These are phyloP conservation scores for Brachionichthys hirsutus DNA, from an alignment of 2,113 vertebrate genomes.

Conservation along the genomic window DNA sequence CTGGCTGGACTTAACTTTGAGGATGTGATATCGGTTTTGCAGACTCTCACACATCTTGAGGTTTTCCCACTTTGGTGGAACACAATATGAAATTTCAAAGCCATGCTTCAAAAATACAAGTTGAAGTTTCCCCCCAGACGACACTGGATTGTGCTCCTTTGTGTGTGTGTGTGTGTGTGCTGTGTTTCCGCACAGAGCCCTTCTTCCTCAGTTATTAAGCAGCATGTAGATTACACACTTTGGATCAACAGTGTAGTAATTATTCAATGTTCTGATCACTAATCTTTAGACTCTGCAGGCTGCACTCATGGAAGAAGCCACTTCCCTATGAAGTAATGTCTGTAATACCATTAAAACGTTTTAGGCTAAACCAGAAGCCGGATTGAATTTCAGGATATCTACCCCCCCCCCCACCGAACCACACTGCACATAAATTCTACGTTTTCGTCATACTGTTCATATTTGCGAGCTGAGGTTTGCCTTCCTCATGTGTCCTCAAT, in stretches of 20 bases:
- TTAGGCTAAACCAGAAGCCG: slow-evolving; percentile 44
- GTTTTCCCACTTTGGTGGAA: slow-evolving; percentile 49
- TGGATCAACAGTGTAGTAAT: slow-evolving; percentile 19
- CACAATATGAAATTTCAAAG: slow-evolving; percentile 60
- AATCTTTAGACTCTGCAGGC: slow-evolving; percentile 43
- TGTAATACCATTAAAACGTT: slow-evolving; percentile 63
- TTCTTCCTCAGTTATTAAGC: slow-evolving; percentile 10
- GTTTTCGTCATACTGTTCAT: slow-evolving; percentile 53
- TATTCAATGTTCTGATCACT: slow-evolving; percentile 54
- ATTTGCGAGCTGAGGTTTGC: slow-evolving; percentile 47
- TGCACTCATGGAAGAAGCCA: slow-evolving; percentile 38
- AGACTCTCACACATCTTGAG: slow-evolving; percentile 52
- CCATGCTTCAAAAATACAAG: slow-evolving; percentile 52
- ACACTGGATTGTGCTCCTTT: neutral
- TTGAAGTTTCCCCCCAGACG: slow-evolving; percentile 32
- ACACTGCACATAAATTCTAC: slow-evolving; percentile 45
- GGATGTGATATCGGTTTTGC: slow-evolving; percentile 46
- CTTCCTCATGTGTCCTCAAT: slow-evolving; percentile 45
- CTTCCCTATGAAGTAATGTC: slow-evolving; percentile 66
- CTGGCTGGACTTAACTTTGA: slow-evolving; percentile 56
- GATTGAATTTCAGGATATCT: slow-evolving; percentile 49
- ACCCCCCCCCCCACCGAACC: slow-evolving; percentile 61
- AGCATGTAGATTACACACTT: slow-evolving; percentile 24
- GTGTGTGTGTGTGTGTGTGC: neutral
- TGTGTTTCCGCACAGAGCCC: neutral